These are phyloP conservation scores for Leiothrix lutea DNA, from an alignment of 2,113 vertebrate genomes.

Conservation along the genomic window DNA sequence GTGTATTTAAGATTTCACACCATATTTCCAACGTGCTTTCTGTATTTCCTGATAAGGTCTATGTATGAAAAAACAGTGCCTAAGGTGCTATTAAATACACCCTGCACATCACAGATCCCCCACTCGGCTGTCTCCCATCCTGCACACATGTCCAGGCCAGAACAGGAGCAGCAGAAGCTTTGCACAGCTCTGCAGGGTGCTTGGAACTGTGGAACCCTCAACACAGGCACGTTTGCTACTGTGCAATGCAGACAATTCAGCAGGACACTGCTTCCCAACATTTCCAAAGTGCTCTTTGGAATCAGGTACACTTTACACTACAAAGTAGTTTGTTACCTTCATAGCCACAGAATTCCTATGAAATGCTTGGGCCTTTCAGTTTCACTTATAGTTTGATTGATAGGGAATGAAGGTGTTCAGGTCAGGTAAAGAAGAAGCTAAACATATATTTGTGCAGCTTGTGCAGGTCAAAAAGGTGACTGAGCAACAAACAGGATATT, in stretches of 20 bases:
- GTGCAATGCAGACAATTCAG: neutral
- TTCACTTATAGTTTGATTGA: neutral
- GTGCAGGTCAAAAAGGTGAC: neutral
- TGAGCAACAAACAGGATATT: neutral
- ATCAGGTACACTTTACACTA: neutral
- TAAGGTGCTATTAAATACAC: neutral
- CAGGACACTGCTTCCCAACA: neutral
- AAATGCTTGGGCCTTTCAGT: neutral
- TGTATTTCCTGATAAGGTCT: neutral
- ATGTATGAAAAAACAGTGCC: neutral
- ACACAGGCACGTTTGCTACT: neutral
- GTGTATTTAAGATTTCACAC: neutral
- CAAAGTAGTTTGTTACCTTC: neutral
- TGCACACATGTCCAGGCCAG: accelerated
- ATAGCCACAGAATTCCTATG: neutral
- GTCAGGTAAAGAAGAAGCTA: neutral
- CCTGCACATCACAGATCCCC: neutral
- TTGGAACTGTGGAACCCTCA: neutral
- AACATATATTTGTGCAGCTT: neutral
- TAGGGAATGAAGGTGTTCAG: neutral
- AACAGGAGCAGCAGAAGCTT: neutral
- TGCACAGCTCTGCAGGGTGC: neutral
- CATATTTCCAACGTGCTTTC: neutral
- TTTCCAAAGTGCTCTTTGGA: neutral
- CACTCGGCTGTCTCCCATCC: neutral